Base-by-base conservation (phyloP, 2,888 invertebrate genomes). In the Melanotus villosus region DNA sequence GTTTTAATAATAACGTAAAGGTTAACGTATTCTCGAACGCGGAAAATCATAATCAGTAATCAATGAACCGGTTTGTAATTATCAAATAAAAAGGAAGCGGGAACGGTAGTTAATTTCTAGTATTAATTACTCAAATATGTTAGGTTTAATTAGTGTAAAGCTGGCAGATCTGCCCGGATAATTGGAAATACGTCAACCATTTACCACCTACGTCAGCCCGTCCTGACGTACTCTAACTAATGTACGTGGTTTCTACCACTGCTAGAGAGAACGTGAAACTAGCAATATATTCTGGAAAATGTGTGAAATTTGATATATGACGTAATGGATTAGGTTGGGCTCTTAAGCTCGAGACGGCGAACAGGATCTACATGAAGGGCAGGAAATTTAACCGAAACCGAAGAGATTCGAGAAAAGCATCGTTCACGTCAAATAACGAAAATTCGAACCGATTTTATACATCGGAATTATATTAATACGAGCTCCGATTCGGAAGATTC, bases 81-180 rank as follows among this genome's bases (percentile, higher is more conserved):
- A 50, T 65, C 58, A 65, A 65, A 58, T 65, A 65, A 50, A 58
- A 38, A 32, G 38, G 47, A 58, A 30, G 38, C 21, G 36, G 59
- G 21, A 58, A 63, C 59, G 66, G 30, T 56, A 69, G 74, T 71
- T 72, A 71, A 74, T 73, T 73, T 65, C 57, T 43, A 54, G 56
- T 73, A 73, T 73, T 74, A 74, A 74, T 74, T 74, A 73, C 71
- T 58, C 57, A 65, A 65, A 71, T 70, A 63, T 68, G 73, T 74
- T 73, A 71, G 57, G 64, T 68, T 65, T 73, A 74, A 74, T 71
- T 74, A 71, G 70, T 65, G 65, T 67, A 70, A 70, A 74, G 70
- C 68, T 67, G 73, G 66, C 66, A 72, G 50, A 65, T 58, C 56
- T 50, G 47, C 58, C 47, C 26, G 54, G 64, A 73, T 74, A 74